These are phyloP conservation scores for Microplitis mediator DNA, from an alignment of 1,140 invertebrate genomes.

Conservation along the genomic window DNA sequence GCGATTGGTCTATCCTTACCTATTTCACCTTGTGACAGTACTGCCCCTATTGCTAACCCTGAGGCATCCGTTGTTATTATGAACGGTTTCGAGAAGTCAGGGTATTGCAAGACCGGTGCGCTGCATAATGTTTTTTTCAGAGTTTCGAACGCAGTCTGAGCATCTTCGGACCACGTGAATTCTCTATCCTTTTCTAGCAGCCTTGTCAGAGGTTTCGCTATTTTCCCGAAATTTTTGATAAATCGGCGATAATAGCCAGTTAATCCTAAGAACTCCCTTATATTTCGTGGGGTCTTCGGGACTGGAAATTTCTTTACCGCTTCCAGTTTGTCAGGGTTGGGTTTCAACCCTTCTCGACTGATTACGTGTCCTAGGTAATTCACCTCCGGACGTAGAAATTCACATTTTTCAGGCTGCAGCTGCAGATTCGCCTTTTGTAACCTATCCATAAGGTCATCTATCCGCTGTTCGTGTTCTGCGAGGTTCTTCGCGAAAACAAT, in stretches of 20 bases:
- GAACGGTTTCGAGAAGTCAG: conserved; percentile 37
- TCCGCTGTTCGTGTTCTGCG: too few relatives aligned
- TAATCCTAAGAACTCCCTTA: conserved; percentile 3
- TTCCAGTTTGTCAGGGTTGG: not conserved
- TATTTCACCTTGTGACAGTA: conserved; percentile 32
- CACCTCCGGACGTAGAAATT: too few relatives aligned
- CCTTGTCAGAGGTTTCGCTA: not conserved
- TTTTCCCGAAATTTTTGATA: not conserved
- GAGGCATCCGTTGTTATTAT: conserved; percentile 36
- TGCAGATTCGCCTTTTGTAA: too few relatives aligned
- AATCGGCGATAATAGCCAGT: conserved; percentile 1
- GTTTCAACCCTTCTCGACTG: not conserved
- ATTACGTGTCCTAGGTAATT: not conserved
- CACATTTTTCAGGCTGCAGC: too few relatives aligned
- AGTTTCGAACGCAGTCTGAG: not conserved
- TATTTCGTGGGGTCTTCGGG: not conserved
- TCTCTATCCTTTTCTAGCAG: not conserved
- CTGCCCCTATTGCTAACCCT: conserved; percentile 29
- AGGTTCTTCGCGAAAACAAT: too few relatives aligned
- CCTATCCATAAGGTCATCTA: too few relatives aligned
- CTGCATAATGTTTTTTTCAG: conserved; percentile 16
- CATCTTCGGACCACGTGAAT: not conserved
- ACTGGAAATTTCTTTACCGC: not conserved
- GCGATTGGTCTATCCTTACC: too few relatives aligned
- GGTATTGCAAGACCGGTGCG: conserved; percentile 35